Base-by-base conservation (phyloP, 2,888 invertebrate species). In the Tinea pellionella region DNA sequence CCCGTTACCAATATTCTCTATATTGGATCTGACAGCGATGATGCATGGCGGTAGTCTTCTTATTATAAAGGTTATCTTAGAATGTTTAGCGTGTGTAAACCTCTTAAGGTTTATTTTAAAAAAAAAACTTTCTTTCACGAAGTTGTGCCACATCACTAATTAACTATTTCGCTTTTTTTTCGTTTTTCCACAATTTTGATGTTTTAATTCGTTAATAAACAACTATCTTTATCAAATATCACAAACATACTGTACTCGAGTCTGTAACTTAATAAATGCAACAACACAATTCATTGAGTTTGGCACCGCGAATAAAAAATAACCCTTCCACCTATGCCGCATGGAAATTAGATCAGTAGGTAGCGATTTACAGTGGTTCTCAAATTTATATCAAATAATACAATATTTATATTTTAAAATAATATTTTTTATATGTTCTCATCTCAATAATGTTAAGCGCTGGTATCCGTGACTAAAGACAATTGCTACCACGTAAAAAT, bases 261-360 rank as follows among this genome's bases (percentile, higher is more conserved):
- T 67, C 70, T 68, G 67, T 19, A 76, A 78, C 76, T 83, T 83
- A 85, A 83, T 85, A 83, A 81, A 85, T 83, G 79, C 84, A 78
- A 71, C 68, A 71, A 68, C 71, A 68, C 72, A 68, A 77, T 83
- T 78, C 80, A 76, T 75, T 32, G 42, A 56, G 29, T 59, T 16
- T 37, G n/a, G 32, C 56, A 80, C 76, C 79, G 72, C 77, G 80
- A 82, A 85, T 80, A 80, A 73, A 74, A 81, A 78, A 71, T 78
- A 81, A 84, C 81, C 87, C 77, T 82, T 80, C 74, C 68, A 59
- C 61, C 71, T 75, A 72, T 71, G 84, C 73, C 85, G 86, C 86
- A 87, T 87, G 87, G 87, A 87, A 87, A 87, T 87, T 86, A 87
- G 87, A 87, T 86, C 87, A 87, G 82, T 85, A 82, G 84, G 84